Conservation (phyloP, 2,888 invertebrate species). For the Drosophila anomalipes region DNA sequence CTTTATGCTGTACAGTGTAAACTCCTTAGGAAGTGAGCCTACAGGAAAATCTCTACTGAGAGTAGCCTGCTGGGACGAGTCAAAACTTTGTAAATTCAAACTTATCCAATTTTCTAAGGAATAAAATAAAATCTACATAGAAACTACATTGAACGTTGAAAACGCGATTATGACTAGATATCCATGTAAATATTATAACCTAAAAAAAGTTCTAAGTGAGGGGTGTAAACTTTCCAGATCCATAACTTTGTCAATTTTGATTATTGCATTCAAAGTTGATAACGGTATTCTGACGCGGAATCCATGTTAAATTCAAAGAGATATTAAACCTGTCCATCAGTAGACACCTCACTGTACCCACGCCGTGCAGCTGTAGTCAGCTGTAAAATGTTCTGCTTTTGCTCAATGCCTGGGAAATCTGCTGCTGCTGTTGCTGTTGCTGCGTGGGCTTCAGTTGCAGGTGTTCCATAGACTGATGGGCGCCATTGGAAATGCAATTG, state of each 20-base stretch:
- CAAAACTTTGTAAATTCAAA: background rate
- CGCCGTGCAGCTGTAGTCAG: slow-evolving; percentile 59
- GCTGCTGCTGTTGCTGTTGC: slow-evolving; percentile 16
- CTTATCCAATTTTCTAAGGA: no score
- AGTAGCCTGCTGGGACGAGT: background rate
- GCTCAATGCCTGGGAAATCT: slow-evolving; percentile 45
- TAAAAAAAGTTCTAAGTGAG: no score
- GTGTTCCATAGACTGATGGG: slow-evolving; percentile 76
- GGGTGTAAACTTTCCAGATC: no score
- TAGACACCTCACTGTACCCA: background rate
- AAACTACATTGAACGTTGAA: no score
- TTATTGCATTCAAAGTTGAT: background rate
- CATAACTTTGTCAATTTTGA: no score
- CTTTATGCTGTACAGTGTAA: slow-evolving; percentile 5
- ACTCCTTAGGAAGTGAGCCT: background rate
- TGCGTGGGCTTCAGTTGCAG: slow-evolving; percentile 69
- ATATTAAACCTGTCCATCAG: background rate
- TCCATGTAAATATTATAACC: no score
- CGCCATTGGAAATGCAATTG: slow-evolving; percentile 65
- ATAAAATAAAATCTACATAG: no score
- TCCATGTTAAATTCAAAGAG: background rate
- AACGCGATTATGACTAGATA: no score
- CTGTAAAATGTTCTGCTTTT: slow-evolving; percentile 40
- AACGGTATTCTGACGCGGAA: background rate
- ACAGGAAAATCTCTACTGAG: background rate